These are phyloP conservation scores for Diphyllodes magnificus DNA, from an alignment of 2,113 vertebrate species.

Conservation along the genomic window DNA sequence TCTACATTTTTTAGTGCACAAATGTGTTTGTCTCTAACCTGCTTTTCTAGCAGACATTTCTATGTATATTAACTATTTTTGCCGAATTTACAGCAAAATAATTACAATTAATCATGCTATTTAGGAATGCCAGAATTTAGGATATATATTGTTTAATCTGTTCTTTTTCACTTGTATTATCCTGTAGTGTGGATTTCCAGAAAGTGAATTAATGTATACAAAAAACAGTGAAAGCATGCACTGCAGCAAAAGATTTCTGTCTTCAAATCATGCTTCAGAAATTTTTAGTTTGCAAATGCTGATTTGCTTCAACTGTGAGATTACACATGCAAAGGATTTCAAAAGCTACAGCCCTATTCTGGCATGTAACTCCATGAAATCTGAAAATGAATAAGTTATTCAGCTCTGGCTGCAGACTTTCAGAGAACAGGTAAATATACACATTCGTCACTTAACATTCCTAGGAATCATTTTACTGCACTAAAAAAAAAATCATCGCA, in stretches of 20 bases:
- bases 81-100: neutral
- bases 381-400: neutral
- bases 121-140: neutral
- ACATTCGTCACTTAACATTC: neutral
- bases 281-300: neutral
- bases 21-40: neutral
- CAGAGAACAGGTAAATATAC: neutral
- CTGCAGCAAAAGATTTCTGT: neutral
- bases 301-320: neutral
- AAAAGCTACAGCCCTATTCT: neutral
- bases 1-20: neutral
- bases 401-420: neutral
- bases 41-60: neutral
- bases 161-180: neutral
- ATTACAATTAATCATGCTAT: neutral
- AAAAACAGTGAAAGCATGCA: fast-evolving
- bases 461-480: neutral
- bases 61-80: neutral
- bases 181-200: neutral
- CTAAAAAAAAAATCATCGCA: neutral
- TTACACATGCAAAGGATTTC: neutral
- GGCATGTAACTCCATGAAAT: neutral
- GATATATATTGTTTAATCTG: neutral
- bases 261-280: neutral
- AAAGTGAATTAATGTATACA: neutral